These are phyloP conservation scores for Brachionus asplanchnoidis DNA, from an alignment of 1,140 invertebrate species.

Conservation along the genomic window DNA sequence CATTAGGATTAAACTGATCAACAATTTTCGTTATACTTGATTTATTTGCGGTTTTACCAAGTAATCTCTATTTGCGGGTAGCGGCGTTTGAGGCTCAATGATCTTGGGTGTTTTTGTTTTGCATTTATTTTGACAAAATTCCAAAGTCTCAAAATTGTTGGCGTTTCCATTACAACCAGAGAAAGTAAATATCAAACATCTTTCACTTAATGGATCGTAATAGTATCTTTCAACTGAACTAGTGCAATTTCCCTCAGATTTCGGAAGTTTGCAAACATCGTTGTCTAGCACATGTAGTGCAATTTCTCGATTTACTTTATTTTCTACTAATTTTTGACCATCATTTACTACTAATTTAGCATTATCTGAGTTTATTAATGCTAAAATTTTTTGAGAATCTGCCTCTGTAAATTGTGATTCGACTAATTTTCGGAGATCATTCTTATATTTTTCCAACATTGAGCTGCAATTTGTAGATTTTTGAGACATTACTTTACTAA, in stretches of 20 bases:
- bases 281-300: not conserved
- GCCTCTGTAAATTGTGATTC: not conserved
- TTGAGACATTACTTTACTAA: not conserved
- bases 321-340: not conserved
- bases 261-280: slow-evolving; percentile 52
- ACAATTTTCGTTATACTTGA: not conserved
- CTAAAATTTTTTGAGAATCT: not conserved
- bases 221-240: slow-evolving; percentile 75
- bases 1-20: not conserved
- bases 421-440: not conserved
- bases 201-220: slow-evolving; percentile 67
- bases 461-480: not conserved
- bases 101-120: not conserved
- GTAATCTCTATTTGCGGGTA: not conserved
- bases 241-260: slow-evolving; percentile 72
- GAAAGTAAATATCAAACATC: slow-evolving; percentile 76
- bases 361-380: not conserved
- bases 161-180: slow-evolving; percentile 81
- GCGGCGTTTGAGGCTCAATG: not conserved
- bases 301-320: not conserved
- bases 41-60: not conserved
- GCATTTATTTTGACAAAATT: slow-evolving; percentile 62
- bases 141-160: slow-evolving; percentile 78
- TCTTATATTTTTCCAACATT: not conserved
- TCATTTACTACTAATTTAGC: not conserved